Percentiles rank a stretch among this genome's conserved stretches.
Conservation (phyloP, 2,797 vertebrate genomes). For the Orestias chungarensis region DNA sequence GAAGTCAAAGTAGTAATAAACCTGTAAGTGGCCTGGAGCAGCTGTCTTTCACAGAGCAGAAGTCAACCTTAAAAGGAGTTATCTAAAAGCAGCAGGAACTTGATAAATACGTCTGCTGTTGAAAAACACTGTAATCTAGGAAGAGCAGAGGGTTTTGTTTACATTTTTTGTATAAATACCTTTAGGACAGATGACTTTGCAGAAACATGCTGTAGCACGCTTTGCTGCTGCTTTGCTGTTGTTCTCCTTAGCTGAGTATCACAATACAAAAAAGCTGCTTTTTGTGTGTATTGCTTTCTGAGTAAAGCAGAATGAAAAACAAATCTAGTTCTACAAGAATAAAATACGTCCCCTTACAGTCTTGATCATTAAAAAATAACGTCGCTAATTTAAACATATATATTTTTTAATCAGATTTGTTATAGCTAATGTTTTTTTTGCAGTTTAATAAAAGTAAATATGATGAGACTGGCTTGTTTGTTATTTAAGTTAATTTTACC, state of each 20-base stretch:
- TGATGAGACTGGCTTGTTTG: not conserved
- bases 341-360: not conserved
- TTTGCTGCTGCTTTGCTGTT: no score
- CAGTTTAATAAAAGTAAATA: not conserved
- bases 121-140: not conserved
- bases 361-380: not conserved
- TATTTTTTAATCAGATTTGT: not conserved
- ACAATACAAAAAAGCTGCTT: not conserved
- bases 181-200: not conserved
- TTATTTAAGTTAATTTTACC: not conserved
- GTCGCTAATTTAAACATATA: not conserved
- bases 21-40: not conserved
- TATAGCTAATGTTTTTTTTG: not conserved
- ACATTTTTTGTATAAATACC: not conserved
- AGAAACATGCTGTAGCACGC: not conserved
- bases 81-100: not conserved
- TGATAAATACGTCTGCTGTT: not conserved
- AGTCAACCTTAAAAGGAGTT: not conserved
- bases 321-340: not conserved
- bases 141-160: conserved; percentile 12
- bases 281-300: not conserved
- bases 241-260: not conserved
- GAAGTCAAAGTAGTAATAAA: not conserved
- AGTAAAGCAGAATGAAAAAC: not conserved
- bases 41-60: conserved; percentile 3